Evolutionary conservation across 2,888 invertebrate genomes (phyloP).

Genomic region (Muschampia plurimacula): DNA sequence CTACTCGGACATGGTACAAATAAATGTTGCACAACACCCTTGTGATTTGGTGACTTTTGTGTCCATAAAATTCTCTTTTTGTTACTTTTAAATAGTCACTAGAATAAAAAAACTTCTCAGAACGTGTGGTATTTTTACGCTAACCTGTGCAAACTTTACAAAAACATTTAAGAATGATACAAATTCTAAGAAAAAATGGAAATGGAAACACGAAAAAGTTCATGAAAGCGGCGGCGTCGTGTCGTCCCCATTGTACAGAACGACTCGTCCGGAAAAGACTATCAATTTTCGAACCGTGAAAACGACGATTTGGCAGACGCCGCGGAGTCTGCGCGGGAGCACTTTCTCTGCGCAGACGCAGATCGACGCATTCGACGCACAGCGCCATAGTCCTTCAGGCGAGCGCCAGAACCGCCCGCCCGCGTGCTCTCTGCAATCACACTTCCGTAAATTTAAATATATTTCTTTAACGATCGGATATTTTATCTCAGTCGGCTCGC

Average conservation of each 20-base stretch:
- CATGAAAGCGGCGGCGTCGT: constrained; percentile 46
- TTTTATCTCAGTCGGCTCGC: constrained; percentile 33
- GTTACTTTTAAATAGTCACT: constrained; percentile 6
- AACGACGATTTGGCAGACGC: constrained; percentile 81
- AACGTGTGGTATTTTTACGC: neutral
- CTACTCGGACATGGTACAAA: constrained; percentile 20
- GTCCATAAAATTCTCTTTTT: neutral
- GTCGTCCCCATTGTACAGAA: constrained; percentile 58
- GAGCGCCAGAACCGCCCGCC: constrained; percentile 68
- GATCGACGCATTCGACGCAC: constrained; percentile 53
- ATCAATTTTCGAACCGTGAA: constrained; percentile 78
- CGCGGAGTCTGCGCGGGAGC: constrained; percentile 80
- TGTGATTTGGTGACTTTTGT: constrained; percentile 7
- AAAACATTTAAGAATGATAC: constrained; percentile 27
- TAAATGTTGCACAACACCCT: constrained; percentile 18
- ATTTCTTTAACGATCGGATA: constrained; percentile 30
- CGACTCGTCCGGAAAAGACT: constrained; percentile 74
- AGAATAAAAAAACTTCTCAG: neutral
- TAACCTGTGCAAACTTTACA: constrained; percentile 7
- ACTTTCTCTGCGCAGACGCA: constrained; percentile 80
- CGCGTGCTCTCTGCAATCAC: constrained; percentile 53
- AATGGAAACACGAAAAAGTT: constrained; percentile 39
- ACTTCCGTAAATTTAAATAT: constrained; percentile 38
- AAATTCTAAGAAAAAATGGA: constrained; percentile 39
- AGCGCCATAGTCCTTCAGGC: constrained; percentile 64